These are phyloP conservation scores for Ammodytes dubius DNA, from an alignment of 2,113 vertebrate species.

Conservation along the genomic window DNA sequence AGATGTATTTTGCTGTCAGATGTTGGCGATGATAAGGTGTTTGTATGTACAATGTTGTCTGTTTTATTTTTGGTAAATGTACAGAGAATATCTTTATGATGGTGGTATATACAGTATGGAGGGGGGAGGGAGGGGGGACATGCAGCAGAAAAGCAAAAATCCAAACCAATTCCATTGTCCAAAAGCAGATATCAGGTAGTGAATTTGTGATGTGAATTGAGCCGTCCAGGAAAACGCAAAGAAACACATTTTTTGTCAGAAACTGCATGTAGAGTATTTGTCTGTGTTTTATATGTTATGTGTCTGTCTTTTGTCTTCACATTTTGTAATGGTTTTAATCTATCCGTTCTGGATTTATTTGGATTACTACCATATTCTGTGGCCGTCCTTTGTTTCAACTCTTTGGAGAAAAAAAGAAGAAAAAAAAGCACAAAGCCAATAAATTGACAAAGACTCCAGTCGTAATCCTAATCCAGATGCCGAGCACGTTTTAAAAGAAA, in stretches of 20 bases:
- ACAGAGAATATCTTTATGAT: conserved; percentile 46
- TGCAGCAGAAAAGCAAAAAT: conserved; percentile 1
- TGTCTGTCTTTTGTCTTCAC: conserved; percentile 52
- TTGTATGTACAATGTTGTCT: conserved; percentile 57
- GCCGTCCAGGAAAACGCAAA: background rate
- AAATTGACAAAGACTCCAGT: background rate
- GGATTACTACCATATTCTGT: conserved; percentile 21
- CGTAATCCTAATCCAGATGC: conserved; percentile 18
- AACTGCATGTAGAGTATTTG: conserved; percentile 46
- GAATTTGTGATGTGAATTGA: background rate
- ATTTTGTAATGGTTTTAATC: conserved; percentile 23
- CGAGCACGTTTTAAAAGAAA: conserved; percentile 11
- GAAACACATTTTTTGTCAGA: conserved; percentile 9
- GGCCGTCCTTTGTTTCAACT: background rate
- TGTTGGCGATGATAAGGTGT: conserved; percentile 56
- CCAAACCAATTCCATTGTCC: background rate
- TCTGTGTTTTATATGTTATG: conserved; percentile 20
- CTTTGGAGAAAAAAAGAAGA: background rate
- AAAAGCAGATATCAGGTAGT: background rate
- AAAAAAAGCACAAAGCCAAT: conserved; percentile 22
- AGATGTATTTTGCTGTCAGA: conserved; percentile 65
- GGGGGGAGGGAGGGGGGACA: background rate
- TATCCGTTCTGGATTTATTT: conserved; percentile 33
- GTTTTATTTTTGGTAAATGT: conserved; percentile 62
- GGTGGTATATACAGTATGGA: background rate